Base-by-base conservation (phyloP, 2,797 vertebrate species). In the Stomatorhinus walkeri region DNA sequence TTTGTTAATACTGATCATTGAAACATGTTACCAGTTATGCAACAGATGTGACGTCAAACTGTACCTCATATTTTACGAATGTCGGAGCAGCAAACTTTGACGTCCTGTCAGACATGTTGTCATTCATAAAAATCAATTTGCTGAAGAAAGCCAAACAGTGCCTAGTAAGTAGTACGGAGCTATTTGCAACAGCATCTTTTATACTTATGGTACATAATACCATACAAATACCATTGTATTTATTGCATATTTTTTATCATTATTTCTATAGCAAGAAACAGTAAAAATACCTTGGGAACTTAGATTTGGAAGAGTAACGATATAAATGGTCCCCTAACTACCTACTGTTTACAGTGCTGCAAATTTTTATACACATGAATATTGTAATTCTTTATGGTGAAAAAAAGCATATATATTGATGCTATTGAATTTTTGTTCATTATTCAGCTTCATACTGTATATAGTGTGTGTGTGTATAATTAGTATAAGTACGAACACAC, bases 21-120 rank as follows among this genome's bases (percentile, higher is more conserved):
- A 36, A 40, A 56, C 40, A 76, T 81, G 40, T 43, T 90, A 88
- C 68, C 91, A 96, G 96, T 61, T 96, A 95, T 91, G 89, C 92
- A 14, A 85, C 46, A 0, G 22, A 92, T 90, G 93, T 96, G 28
- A 52, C 12, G 87, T 76, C 6, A 89, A 90, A 7, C 49, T 96
- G 95, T 92, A 93, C 87, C 51, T 54, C 84, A 0, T 96, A 95
- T 81, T 96, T 96, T 88, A 8, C 90, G 2, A 88, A 95, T 90
- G 89, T 95, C 89, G 89, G 91, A 2, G 87, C 89, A 0, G 95
- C 95, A 36, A 89, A 95, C 81, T 95, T 95, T 91, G 93, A 28
- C 0, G 72, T 95, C 36, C 91, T 96, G 88, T 96, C 96, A 72
- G 0, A 72, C 0, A 46, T 14, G 6, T 94, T 95, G 90, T 90